Evolutionary conservation across 2,113 vertebrate genomes (phyloP).

Genomic region (Osmerus eperlanus): DNA sequence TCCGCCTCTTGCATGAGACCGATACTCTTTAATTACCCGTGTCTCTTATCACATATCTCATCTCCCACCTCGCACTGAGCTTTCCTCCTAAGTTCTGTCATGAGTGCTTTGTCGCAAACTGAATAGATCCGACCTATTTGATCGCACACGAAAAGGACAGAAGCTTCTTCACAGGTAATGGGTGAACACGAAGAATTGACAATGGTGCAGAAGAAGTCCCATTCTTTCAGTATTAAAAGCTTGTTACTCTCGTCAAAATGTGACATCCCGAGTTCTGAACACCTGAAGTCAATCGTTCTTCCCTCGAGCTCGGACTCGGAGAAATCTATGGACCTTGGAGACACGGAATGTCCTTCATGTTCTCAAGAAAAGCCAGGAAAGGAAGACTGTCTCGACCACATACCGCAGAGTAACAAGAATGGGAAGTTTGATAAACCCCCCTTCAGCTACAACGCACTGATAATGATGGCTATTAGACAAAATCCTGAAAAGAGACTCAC

Average conservation of each 20-base stretch:
- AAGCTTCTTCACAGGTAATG: slow-evolving; percentile 35
- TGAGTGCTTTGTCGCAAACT: slow-evolving; percentile 35
- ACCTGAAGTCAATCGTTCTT: slow-evolving; percentile 17
- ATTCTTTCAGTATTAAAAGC: slow-evolving; percentile 62
- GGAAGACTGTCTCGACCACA: slow-evolving; percentile 19
- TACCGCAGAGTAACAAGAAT: slow-evolving; percentile 32
- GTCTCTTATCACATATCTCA: slow-evolving; percentile 21
- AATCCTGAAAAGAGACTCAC: slow-evolving; percentile 61
- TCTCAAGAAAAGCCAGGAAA: slow-evolving; percentile 26
- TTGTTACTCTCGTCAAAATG: slow-evolving; percentile 55
- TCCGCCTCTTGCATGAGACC: slow-evolving; percentile 28
- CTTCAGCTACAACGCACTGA: slow-evolving; percentile 65
- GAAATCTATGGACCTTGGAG: slow-evolving; percentile 32
- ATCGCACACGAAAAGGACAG: slow-evolving; percentile 23
- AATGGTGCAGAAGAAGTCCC: slow-evolving; percentile 61
- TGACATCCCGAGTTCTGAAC: slow-evolving; percentile 36
- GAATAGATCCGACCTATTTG: slow-evolving; percentile 19
- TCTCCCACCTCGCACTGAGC: slow-evolving; percentile 24
- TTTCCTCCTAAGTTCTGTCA: slow-evolving; percentile 32
- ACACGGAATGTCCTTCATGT: slow-evolving; percentile 29
- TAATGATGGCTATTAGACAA: slow-evolving; percentile 66
- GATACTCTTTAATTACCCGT: slow-evolving; percentile 25
- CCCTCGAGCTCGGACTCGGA: slow-evolving; percentile 37
- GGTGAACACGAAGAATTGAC: slow-evolving; percentile 54
- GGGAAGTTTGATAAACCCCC: slow-evolving; percentile 62